phyloP scores from a whole-genome alignment of 2,113 vertebrate genomes.

The Poeciliopsis retropinna region DNA sequence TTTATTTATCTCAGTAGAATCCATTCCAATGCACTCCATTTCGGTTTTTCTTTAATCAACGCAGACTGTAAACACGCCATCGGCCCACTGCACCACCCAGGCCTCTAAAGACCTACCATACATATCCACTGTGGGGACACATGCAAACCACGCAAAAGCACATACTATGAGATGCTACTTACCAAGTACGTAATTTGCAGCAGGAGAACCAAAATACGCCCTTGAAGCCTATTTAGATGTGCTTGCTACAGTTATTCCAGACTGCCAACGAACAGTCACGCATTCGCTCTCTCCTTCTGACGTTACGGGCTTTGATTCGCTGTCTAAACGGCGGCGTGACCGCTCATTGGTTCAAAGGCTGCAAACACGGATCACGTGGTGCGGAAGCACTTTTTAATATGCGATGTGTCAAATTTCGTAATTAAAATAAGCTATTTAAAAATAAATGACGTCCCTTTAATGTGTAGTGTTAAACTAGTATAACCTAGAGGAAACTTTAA shows the following conservation, averaged over 20 bases:
- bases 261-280: not conserved
- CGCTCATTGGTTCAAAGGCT: slow-evolving; percentile 49
- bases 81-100: slow-evolving; percentile 62
- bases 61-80: slow-evolving; percentile 64
- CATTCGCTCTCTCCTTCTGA: not conserved
- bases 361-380: slow-evolving; percentile 41
- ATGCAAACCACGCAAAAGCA: not conserved
- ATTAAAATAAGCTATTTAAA: not conserved
- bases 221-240: not conserved
- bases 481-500: too few relatives aligned
- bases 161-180: slow-evolving; percentile 20
- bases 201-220: not conserved
- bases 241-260: not conserved
- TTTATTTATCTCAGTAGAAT: too few relatives aligned
- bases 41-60: slow-evolving; percentile 18
- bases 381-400: slow-evolving; percentile 46
- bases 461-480: fast-evolving
- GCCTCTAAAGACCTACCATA: slow-evolving; percentile 27
- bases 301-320: slow-evolving; percentile 39
- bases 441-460: too few relatives aligned
- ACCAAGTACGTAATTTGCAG: not conserved
- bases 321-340: not conserved
- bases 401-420: slow-evolving; percentile 48
- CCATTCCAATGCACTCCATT: not conserved
- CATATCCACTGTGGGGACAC: slow-evolving; percentile 19